These are phyloP conservation scores for Fopius arisanus DNA, from an alignment of 1,140 invertebrate genomes.

Conservation along the genomic window DNA sequence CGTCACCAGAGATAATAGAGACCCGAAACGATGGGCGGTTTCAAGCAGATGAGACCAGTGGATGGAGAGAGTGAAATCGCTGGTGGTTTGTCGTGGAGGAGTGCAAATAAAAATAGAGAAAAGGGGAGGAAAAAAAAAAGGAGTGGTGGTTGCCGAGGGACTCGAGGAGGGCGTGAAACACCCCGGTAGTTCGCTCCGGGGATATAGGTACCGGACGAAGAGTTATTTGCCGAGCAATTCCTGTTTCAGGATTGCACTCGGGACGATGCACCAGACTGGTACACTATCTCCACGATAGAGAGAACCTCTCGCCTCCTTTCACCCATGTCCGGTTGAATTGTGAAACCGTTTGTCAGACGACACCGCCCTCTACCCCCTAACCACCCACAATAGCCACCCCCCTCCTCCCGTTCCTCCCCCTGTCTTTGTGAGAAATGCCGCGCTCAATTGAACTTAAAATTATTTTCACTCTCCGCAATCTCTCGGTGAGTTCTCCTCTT, in stretches of 20 bases:
- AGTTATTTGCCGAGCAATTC: constrained; percentile 48
- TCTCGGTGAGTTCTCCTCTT: neutral
- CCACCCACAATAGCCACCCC: no score
- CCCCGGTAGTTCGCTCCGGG: constrained; percentile 30
- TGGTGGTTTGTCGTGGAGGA: neutral
- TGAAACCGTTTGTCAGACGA: constrained; percentile 41
- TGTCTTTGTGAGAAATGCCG: constrained; percentile 20
- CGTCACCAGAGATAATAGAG: neutral
- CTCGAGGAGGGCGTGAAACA: constrained; percentile 11
- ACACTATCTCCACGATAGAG: constrained; percentile 17
- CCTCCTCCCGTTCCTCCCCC: neutral
- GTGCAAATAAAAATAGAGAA: constrained; percentile 7
- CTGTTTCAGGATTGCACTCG: constrained; percentile 45
- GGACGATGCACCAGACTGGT: constrained; percentile 28
- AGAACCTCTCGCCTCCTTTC: constrained; percentile 33
- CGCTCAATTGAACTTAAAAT: constrained; percentile 11
- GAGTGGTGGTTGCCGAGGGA: constrained; percentile 19
- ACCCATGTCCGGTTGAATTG: constrained; percentile 37
- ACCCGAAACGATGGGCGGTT: neutral
- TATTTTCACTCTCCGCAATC: neutral
- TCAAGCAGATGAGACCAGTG: constrained; percentile 7
- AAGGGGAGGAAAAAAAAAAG: constrained; percentile 26
- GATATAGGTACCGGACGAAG: constrained; percentile 27
- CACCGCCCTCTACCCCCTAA: neutral
- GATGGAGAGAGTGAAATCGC: constrained; percentile 6